Evolutionary conservation across 2,888 invertebrate genomes (phyloP).

Genomic region (Galerucella calmariensis): DNA sequence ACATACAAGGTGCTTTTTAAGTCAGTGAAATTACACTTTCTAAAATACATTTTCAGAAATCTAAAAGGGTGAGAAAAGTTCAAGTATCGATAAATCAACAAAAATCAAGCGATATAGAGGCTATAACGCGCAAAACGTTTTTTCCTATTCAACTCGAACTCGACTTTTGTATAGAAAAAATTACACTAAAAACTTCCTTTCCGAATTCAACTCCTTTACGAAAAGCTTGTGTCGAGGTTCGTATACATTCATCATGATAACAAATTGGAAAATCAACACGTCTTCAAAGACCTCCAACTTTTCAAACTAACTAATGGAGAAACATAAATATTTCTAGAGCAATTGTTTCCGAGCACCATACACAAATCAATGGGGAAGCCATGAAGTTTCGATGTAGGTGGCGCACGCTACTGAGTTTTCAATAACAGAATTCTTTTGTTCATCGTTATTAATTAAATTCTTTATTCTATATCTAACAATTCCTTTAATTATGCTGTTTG

Average conservation of each 20-base stretch:
- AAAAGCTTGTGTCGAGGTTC: slow-evolving; percentile 18
- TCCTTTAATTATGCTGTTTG: no score
- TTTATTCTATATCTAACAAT: no score
- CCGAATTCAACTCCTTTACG: slow-evolving; percentile 23
- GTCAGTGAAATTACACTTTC: no score
- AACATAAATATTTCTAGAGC: slow-evolving; percentile 35
- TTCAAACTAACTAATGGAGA: slow-evolving; percentile 38
- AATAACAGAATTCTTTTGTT: neutral
- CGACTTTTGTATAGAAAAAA: slow-evolving; percentile 6
- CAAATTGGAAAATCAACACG: slow-evolving; percentile 40
- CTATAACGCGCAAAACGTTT: neutral
- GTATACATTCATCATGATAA: slow-evolving; percentile 34
- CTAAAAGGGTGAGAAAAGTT: neutral
- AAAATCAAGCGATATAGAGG: neutral
- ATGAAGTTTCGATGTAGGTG: slow-evolving; percentile 6
- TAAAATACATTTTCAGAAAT: no score
- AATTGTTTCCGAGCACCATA: slow-evolving; percentile 29
- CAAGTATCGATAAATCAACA: neutral
- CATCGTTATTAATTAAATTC: no score
- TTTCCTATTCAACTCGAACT: neutral
- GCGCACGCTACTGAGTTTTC: neutral
- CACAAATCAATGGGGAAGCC: slow-evolving; percentile 26
- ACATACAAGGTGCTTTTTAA: no score
- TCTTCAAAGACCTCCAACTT: slow-evolving; percentile 37
- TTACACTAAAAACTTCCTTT: slow-evolving; percentile 5